Base-by-base conservation (phyloP, 2,113 vertebrate genomes). In the Pristiophorus japonicus region DNA sequence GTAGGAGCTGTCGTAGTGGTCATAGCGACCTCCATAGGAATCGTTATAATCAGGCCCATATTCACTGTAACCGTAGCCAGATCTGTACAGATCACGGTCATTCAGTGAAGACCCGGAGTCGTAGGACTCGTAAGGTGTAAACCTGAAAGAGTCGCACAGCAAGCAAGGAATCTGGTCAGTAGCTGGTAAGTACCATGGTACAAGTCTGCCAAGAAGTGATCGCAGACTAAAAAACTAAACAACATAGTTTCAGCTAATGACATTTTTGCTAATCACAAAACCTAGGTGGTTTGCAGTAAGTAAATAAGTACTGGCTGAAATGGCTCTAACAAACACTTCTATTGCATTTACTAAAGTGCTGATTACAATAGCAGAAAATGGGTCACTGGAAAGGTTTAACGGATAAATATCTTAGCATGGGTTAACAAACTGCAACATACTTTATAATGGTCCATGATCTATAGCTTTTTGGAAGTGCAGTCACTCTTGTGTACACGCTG, bases 41-140 rank as follows among this genome's bases (percentile, higher is more conserved):
- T 97, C 97, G 0, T 95, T 96, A 0, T 96, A 96, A 59, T 97
- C 96, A 0, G 95, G 20, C 1, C 95, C 96, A 3, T 96, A 95
- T 0, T 97, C 97, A 3, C 97, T 96, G 3, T 97, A 98, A 62
- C 96, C 96, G 65, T 97, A 98, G 96, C 96, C 95, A 0, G 97
- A 95, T 3, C 97, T 96, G 95, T 97, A 98, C 0, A 96, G 45
- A 91, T 97, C 97, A 0, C 96, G 97, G 47, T 98, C 97, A 0
- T 96, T 96, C 92, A 97, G 73, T 0, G 97, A 96, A 0, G 97
- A 95, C n/a, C 97, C 96, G 8, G 97, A 97, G 95, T 98, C 97
- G 0, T 97, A 97, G 0, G 98, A 96, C 75, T 98, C 97, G 0
- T 97, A 98, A 0, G 97, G 96, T 85, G 97, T 97, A 70, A 97